Conservation (phyloP, 2,113 vertebrate genomes). For the Coturnix japonica region DNA sequence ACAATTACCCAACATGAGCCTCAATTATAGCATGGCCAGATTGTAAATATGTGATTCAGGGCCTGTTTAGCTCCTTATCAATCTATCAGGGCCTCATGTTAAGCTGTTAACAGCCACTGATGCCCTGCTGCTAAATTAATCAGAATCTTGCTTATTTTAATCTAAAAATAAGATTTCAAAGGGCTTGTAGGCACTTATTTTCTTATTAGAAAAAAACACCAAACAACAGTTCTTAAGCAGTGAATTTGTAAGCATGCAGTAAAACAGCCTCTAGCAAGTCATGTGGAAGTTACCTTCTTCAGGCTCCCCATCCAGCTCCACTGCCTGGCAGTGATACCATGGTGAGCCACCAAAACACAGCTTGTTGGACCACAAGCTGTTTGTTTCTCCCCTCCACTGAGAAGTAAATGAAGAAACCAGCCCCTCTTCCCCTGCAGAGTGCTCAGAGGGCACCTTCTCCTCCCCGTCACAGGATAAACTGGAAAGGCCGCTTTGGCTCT, state of each 20-base stretch:
- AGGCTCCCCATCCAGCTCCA: not conserved
- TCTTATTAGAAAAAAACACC: not conserved
- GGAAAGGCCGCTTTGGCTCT: not conserved
- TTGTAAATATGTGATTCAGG: slow-evolving; percentile 25
- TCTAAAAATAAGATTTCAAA: slow-evolving; percentile 52
- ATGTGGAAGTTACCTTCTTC: not conserved
- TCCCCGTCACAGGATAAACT: not conserved
- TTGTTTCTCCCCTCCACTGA: not conserved
- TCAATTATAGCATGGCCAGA: slow-evolving; percentile 25
- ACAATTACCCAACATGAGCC: slow-evolving; percentile 2
- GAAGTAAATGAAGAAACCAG: not conserved
- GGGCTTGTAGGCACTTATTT: slow-evolving; percentile 1
- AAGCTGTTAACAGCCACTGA: slow-evolving; percentile 49
- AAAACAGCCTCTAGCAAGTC: not conserved
- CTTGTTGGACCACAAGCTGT: not conserved
- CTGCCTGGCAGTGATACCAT: not conserved
- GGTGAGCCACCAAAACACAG: not conserved
- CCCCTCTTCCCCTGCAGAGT: not conserved
- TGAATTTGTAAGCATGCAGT: not conserved
- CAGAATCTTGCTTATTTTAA: slow-evolving; percentile 59
- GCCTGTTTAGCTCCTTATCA: slow-evolving; percentile 46
- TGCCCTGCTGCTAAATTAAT: slow-evolving; percentile 64
- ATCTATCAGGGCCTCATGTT: slow-evolving; percentile 4
- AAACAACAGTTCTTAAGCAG: not conserved
- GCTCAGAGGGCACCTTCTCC: slow-evolving; percentile 48